Base-by-base conservation (phyloP, 2,888 invertebrate species). In the Thymelicus lineola region DNA sequence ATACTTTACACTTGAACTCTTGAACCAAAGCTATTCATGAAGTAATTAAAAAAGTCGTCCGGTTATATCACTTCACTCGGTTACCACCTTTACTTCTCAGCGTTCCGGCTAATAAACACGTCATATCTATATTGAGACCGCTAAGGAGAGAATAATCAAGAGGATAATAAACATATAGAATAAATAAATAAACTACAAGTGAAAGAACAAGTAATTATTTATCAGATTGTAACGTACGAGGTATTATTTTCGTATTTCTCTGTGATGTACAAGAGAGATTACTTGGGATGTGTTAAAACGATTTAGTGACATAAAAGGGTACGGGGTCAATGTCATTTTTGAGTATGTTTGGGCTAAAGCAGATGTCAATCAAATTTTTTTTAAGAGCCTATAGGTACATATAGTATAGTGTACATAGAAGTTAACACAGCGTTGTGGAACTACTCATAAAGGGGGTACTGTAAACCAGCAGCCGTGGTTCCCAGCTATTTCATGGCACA, bases 91-190 rank as follows among this genome's bases (percentile, higher is more conserved):
- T 50, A 46, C 63, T 58, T 55, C 38, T 12, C 53, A 17, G 20
- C 63, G 63, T 63, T 58, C 69, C 42, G 28, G 38, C 36, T 38
- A 62, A 70, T 59, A 58, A 70, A 59, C 50, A 64, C 64, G 69
- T 70, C 69, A 64, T 59, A 35, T 35, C 59, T 70, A 70, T 64
- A 64, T 70, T 64, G 53, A 69, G 63, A 64, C 20, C 35, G 59
- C 58, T 59, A 64, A 70, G 42, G 64, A 64, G 58, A 64, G 58
- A 58, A 64, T 64, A 70, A 64, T 59, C 42, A 64, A 64, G 50
- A 17, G 50, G 35, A 42, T 42, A 70, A 53, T 70, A 70, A 70
- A 64, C 64, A 59, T 63, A 64, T 64, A 70, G 15, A 64, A 70
- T 68, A 57, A 59, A 69, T 70, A 70, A 64, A 59, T 58, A 64